Evolutionary conservation across 2,888 invertebrate species (phyloP), one percentile per base, ranked within the genome.

Genomic region (Dorcus hopei): DNA sequence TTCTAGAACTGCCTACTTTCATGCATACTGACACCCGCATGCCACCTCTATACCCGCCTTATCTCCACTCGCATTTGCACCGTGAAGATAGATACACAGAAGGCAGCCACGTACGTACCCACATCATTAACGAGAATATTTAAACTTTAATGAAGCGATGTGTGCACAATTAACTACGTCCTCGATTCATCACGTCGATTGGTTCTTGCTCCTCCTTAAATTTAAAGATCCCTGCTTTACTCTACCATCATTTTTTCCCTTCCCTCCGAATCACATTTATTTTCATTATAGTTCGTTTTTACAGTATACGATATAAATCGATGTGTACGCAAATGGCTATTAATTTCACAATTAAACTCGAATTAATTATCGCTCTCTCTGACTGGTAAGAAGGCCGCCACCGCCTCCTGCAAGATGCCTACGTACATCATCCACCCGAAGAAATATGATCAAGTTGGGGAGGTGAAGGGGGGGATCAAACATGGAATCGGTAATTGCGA

Each of bases 1-100:
- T 73, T 70, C 72, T 62, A 64, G 66, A 68, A 63, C 63, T 67
- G 62, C 63, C 66, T 66, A 61, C 62, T 66, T 67, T 65, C 67
- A 70, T 69, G 67, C 54, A 45, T 52, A 54, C 43, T 61, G 57
- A 61, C 64, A 61, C 64, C 64, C 62, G 59, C 61, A 62, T 61
- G 55, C 9, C 19, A 53, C 38, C 49, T 38, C 49, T 38, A 38
- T 49, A 38, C 11, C 14, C 19, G n/a, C 49, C 9, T 38, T 38
- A 19, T 49, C 11, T 38, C 49, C 19, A 11, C 14, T 14, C 38
- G 38, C 48, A 8, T 11, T 49, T 11, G 33, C 14, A 33, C 14
- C 26, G 26, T 3, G 26, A 33, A 33, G 26, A 33, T 33, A 33
- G 26, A 33, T 7, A 33, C 26, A 33, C 26, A 33, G 26, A 33